Evolutionary conservation across 2,797 vertebrate species (phyloP).

Genomic region (Microctenopoma lineatum): DNA sequence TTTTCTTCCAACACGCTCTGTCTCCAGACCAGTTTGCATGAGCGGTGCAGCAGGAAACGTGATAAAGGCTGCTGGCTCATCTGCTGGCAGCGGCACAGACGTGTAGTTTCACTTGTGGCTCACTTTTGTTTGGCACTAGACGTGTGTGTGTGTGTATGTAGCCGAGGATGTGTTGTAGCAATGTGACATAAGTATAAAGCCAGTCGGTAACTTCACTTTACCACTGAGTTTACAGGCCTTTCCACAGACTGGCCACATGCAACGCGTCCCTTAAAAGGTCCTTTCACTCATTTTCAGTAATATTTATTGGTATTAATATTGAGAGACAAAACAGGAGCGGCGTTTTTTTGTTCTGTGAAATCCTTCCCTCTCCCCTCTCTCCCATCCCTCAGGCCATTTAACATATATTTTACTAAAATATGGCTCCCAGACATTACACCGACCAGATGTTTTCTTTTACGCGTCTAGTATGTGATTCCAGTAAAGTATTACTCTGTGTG

Average conservation of each 20-base stretch:
- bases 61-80: conserved; percentile 44
- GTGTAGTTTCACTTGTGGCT: conserved; percentile 71
- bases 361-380: not conserved
- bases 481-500: not conserved
- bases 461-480: not conserved
- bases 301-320: conserved; percentile 2
- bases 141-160: not conserved
- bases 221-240: conserved; percentile 6
- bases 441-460: not conserved
- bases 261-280: conserved; percentile 2
- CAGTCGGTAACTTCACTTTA: not conserved
- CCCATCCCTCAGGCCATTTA: conserved; percentile 3
- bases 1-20: conserved; percentile 4
- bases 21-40: conserved; percentile 9
- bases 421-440: not conserved
- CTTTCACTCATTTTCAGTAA: conserved; percentile 22
- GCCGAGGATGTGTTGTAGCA: conserved; percentile 1
- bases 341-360: not conserved
- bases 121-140: conserved; percentile 54
- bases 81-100: conserved; percentile 42
- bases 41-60: conserved; percentile 34
- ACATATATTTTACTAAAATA: conserved; percentile 6
- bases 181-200: conserved; percentile 2
- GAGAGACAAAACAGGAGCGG: not conserved
- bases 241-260: conserved; percentile 2